A percentile compares a stretch with the other conserved stretches of the same genome.
phyloP scores from a whole-genome alignment of 2,888 invertebrate genomes.

The Aspidiotus destructor region DNA sequence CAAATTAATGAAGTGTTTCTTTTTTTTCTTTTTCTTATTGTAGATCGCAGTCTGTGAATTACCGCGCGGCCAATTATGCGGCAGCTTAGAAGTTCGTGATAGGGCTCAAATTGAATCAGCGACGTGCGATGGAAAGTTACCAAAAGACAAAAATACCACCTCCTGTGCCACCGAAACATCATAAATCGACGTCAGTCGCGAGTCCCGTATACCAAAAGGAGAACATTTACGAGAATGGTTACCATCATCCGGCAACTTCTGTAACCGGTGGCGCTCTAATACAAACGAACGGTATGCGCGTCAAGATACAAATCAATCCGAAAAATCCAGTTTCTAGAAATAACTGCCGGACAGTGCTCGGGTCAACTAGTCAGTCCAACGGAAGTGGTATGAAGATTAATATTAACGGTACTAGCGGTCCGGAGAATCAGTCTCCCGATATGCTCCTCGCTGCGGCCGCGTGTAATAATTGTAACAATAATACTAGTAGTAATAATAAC shows the following conservation, averaged over 20 bases:
- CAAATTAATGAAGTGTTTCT: no score
- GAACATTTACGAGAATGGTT: slow-evolving; percentile 25
- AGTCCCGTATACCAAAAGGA: slow-evolving; percentile 12
- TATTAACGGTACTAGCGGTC: slow-evolving; percentile 19
- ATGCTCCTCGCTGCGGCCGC: slow-evolving; percentile 40
- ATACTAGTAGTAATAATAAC: slow-evolving; percentile 16
- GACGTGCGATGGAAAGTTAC: slow-evolving; percentile 23
- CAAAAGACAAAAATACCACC: slow-evolving; percentile 20
- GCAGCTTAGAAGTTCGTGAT: no score
- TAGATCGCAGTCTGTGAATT: no score
- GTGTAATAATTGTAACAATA: slow-evolving; percentile 24
- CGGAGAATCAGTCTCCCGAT: slow-evolving; percentile 42
- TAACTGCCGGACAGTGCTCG: slow-evolving; percentile 17
- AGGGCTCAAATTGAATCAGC: no score
- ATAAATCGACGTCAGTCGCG: slow-evolving; percentile 12
- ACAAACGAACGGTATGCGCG: slow-evolving; percentile 30
- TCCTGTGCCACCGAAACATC: slow-evolving; percentile 21
- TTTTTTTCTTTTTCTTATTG: no score
- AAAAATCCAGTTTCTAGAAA: slow-evolving; percentile 30
- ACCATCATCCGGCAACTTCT: slow-evolving; percentile 7
- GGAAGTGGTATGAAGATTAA: slow-evolving; percentile 30
- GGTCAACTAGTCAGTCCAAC: slow-evolving; percentile 31
- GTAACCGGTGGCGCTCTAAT: slow-evolving; percentile 29
- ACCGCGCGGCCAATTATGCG: no score
- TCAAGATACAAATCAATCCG: slow-evolving; percentile 31